A percentile compares a stretch with the other conserved stretches of the same genome.
These are phyloP conservation scores for Apis cerana DNA, from an alignment of 1,140 invertebrate genomes.

Conservation along the genomic window DNA sequence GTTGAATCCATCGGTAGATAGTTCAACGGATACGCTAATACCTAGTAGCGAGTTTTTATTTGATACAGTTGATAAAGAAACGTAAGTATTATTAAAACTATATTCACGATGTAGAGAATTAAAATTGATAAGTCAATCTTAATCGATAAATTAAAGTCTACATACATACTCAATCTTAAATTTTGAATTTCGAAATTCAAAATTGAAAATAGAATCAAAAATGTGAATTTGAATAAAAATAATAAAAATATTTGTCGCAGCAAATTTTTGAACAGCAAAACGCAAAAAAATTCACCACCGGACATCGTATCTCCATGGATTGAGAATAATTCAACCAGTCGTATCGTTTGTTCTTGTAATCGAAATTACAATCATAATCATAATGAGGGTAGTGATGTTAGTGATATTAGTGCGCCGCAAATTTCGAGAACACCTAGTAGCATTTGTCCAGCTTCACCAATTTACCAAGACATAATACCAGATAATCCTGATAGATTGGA, in stretches of 20 bases:
- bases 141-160: not conserved
- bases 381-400: constrained; percentile 76
- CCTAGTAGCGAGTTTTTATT: constrained; percentile 74
- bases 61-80: constrained; percentile 67
- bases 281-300: constrained; percentile 62
- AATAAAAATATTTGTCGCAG: constrained; percentile 5
- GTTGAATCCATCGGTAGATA: constrained; percentile 78
- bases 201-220: not conserved
- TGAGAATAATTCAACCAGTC: constrained; percentile 60
- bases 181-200: not conserved
- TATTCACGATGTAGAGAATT: not conserved
- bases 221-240: not conserved
- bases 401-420: constrained; percentile 74
- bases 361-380: constrained; percentile 43
- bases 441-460: constrained; percentile 77
- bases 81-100: constrained; percentile 65
- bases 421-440: constrained; percentile 78
- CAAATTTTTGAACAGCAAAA: constrained; percentile 46
- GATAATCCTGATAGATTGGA: constrained; percentile 80
- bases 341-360: constrained; percentile 59
- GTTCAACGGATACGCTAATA: constrained; percentile 81
- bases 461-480: constrained; percentile 72
- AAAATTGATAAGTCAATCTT: not conserved
- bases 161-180: not conserved
- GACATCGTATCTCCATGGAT: constrained; percentile 66